A percentile compares a stretch with the other conserved stretches of the same genome.
Conservation (phyloP, 2,888 invertebrate genomes). For the Mesoligia furuncula region DNA sequence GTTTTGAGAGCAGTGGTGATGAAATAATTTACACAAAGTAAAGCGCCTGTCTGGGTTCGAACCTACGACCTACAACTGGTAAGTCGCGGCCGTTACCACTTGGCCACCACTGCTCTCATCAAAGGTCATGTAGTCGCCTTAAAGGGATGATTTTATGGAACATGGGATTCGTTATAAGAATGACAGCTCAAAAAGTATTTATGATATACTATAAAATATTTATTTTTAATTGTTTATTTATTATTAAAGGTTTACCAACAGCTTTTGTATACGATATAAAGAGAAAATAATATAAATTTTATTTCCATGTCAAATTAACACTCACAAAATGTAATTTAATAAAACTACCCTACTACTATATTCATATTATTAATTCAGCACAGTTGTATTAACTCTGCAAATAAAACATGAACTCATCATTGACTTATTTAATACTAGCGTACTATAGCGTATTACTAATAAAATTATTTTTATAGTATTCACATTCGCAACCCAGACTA, state of each 20-base stretch:
- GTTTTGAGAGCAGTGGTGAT: no score
- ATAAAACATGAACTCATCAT: background rate
- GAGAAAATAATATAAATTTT: background rate
- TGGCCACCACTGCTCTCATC: no score
- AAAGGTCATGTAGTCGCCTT: no score
- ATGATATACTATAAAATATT: background rate
- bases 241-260: background rate
- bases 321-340: background rate
- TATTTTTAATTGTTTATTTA: background rate
- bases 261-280: background rate
- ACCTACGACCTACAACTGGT: no score
- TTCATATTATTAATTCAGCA: background rate
- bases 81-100: no score
- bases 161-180: background rate
- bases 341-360: background rate
- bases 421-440: no score
- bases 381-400: background rate
- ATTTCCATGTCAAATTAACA: background rate
- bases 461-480: slow-evolving; percentile 18
- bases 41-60: no score
- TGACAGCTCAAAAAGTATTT: background rate
- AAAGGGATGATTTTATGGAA: background rate
- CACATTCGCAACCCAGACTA: slow-evolving; percentile 19
- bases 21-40: no score
- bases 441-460: background rate